phyloP scores from a whole-genome alignment of 2,888 invertebrate species.

The Phania funesta region DNA sequence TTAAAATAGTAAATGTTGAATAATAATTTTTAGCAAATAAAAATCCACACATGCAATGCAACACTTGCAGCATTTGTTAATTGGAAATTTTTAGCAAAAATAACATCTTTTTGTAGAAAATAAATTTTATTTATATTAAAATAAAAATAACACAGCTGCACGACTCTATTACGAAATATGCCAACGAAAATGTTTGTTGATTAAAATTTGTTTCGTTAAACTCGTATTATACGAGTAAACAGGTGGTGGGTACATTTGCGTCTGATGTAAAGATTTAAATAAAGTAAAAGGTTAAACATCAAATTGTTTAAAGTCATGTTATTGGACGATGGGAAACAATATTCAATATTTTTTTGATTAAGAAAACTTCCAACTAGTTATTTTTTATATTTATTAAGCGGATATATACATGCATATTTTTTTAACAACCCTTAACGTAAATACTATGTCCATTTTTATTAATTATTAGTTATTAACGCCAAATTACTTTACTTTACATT shows the following conservation, averaged over 20 bases:
- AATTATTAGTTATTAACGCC: too few species aligned
- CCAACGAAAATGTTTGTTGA: conserved; percentile 20
- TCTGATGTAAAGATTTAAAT: conserved; percentile 5
- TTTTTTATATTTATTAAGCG: not conserved
- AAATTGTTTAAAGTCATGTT: conserved; percentile 12
- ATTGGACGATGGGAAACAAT: conserved; percentile 4
- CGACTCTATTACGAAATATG: not conserved
- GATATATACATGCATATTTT: not conserved
- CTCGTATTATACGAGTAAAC: conserved; percentile 18
- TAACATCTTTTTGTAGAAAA: conserved; percentile 28
- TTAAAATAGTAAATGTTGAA: not conserved
- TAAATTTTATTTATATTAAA: conserved; percentile 35
- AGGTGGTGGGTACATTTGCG: conserved; percentile 16
- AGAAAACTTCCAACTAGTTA: not conserved
- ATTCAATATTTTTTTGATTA: not conserved
- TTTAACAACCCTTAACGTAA: not conserved
- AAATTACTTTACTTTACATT: too few species aligned
- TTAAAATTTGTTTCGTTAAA: conserved; percentile 19
- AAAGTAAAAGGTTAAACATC: conserved; percentile 28
- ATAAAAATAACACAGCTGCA: conserved; percentile 51
- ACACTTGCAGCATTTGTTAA: not conserved
- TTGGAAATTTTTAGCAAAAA: conserved; percentile 29
- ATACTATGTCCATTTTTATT: too few species aligned
- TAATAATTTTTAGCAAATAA: conserved; percentile 4
- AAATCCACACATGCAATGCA: not conserved